Conservation (phyloP, 2,888 invertebrate genomes). For the Ischnus inquisitorius region DNA sequence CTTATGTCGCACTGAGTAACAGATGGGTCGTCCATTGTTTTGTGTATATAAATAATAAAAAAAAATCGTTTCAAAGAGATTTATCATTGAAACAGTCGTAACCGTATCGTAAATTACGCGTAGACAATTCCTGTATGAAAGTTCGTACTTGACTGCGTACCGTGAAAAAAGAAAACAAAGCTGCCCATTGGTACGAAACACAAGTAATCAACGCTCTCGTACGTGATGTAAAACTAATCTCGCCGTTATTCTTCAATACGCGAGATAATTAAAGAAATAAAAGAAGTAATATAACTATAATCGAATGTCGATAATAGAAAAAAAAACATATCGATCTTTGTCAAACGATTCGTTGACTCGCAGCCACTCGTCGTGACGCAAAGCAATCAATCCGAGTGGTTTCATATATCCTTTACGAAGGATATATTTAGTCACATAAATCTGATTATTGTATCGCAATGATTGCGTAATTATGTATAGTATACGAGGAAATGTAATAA, state of each 20-base stretch:
- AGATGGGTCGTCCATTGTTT: constrained; percentile 22
- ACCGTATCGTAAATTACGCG: constrained; percentile 17
- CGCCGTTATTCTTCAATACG: constrained; percentile 30
- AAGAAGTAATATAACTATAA: constrained; percentile 42
- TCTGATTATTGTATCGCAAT: not conserved
- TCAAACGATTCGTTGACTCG: constrained; percentile 8
- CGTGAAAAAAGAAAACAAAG: constrained; percentile 18
- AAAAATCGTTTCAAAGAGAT: constrained; percentile 29
- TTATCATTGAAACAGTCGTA: constrained; percentile 17
- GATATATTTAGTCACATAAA: constrained; percentile 11
- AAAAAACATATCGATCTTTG: constrained; percentile 40
- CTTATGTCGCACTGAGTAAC: constrained; percentile 25
- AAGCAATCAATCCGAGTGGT: not conserved
- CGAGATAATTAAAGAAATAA: constrained; percentile 41
- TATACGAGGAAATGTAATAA: constrained; percentile 20
- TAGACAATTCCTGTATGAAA: constrained; percentile 21
- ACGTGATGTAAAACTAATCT: constrained; percentile 32
- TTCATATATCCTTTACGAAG: constrained; percentile 4
- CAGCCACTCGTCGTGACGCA: constrained; percentile 23
- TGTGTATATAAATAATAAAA: constrained; percentile 44
- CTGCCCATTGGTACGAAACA: constrained; percentile 21
- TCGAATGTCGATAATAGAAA: constrained; percentile 38
- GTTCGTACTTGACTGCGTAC: not conserved
- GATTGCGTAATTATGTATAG: not conserved
- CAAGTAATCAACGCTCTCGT: constrained; percentile 13